These are phyloP conservation scores for Salminus brasiliensis DNA, from an alignment of 2,113 vertebrate genomes.

Conservation along the genomic window DNA sequence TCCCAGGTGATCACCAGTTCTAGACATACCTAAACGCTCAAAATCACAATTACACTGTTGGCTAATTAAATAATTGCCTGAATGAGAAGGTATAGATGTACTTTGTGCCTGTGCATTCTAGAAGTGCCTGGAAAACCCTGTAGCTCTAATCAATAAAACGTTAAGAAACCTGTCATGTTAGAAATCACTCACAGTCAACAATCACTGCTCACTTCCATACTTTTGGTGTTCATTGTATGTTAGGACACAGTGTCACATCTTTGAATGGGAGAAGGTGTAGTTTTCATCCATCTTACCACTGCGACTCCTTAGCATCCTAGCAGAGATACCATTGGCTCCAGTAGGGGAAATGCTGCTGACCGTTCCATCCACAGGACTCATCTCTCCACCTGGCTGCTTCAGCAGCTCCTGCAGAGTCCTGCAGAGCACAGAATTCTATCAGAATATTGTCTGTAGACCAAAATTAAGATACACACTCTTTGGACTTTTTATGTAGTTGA, in stretches of 20 bases:
- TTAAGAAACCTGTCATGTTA: no score
- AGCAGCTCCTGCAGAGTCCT: slow-evolving; percentile 77
- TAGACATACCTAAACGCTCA: no score
- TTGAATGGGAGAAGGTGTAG: background rate
- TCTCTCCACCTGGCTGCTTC: slow-evolving; percentile 74
- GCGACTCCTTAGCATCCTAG: slow-evolving; percentile 73
- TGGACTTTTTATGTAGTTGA: background rate
- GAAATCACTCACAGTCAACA: no score
- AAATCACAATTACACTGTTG: no score
- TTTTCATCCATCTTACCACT: slow-evolving; percentile 68
- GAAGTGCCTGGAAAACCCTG: no score
- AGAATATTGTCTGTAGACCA: background rate
- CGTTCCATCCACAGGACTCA: slow-evolving; percentile 60
- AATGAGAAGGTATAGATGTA: no score
- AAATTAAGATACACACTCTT: background rate
- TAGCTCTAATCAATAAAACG: no score
- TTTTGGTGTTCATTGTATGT: no score
- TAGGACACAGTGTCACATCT: background rate
- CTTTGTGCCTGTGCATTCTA: no score
- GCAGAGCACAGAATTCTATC: background rate
- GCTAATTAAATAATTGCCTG: no score
- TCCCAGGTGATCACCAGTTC: no score
- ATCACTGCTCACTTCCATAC: background rate
- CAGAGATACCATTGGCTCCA: slow-evolving; percentile 69
- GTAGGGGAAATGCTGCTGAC: slow-evolving; percentile 51